Evolutionary conservation across 2,113 vertebrate genomes (phyloP).

Genomic region (Prionailurus bengalensis): DNA sequence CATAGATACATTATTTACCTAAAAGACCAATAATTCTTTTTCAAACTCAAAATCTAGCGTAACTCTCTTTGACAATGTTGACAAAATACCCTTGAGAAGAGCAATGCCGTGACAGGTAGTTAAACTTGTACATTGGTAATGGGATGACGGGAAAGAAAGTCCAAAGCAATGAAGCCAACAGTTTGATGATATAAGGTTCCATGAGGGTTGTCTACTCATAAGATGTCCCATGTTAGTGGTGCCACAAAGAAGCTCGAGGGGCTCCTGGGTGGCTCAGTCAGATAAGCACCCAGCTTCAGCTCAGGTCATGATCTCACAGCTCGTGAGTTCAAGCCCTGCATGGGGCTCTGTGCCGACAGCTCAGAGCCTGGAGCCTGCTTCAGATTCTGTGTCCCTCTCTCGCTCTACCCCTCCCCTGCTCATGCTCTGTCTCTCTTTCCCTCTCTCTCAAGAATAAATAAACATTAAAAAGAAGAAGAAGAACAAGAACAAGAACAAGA

Average conservation of each 20-base stretch:
- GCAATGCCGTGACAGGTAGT: background rate
- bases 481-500: background rate
- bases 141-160: background rate
- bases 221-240: background rate
- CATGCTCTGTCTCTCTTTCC: too few relatives aligned
- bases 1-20: background rate
- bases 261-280: too few relatives aligned
- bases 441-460: too few relatives aligned
- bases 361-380: too few relatives aligned
- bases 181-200: background rate
- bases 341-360: too few relatives aligned
- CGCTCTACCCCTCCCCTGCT: too few relatives aligned
- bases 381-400: too few relatives aligned
- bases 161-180: background rate
- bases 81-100: constrained; percentile 31
- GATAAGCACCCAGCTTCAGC: too few relatives aligned
- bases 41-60: background rate
- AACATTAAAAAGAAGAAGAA: too few relatives aligned
- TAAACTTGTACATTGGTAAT: background rate
- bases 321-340: too few relatives aligned
- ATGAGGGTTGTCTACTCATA: background rate
- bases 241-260: background rate
- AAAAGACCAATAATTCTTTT: background rate
- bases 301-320: too few relatives aligned
- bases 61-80: background rate